A percentile compares a stretch with the other conserved stretches of the same genome.
Evolutionary conservation across 2,797 vertebrate genomes (phyloP).

Genomic region (Mus caroli): DNA sequence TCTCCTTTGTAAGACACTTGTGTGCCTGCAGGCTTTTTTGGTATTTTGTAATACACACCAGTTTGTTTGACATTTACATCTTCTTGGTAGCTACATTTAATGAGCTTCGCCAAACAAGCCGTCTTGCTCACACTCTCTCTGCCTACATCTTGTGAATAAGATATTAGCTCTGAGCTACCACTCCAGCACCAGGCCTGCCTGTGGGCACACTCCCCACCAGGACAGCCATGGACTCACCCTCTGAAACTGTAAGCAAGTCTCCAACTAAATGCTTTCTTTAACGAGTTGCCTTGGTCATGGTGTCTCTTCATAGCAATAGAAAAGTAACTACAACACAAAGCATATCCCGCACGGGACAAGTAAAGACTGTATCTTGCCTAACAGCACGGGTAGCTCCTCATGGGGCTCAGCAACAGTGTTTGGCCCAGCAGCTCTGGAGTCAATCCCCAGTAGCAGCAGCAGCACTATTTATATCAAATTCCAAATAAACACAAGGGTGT

Average conservation of each 20-base stretch:
- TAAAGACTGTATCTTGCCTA: not conserved
- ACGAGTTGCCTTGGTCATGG: not conserved
- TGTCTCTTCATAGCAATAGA: not conserved
- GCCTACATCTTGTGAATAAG: not conserved
- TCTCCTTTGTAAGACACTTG: not conserved
- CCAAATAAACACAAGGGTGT: not conserved
- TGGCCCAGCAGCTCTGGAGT: not conserved
- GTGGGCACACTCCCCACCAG: not conserved
- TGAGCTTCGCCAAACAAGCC: not conserved
- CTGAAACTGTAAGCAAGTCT: not conserved
- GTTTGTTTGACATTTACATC: not conserved
- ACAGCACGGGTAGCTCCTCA: not conserved
- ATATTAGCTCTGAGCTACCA: not conserved
- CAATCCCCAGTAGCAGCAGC: too few relatives aligned
- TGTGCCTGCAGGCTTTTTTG: not conserved
- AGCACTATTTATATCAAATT: conserved; percentile 8
- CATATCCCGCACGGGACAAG: not conserved
- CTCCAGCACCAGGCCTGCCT: not conserved
- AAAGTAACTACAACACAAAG: not conserved
- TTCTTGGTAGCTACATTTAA: not conserved
- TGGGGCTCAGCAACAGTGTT: not conserved
- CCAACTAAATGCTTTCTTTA: not conserved
- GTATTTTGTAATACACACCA: not conserved
- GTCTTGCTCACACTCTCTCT: not conserved
- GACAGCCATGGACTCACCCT: not conserved